phyloP scores from a whole-genome alignment of 2,888 invertebrate genomes.

The Anticlea derivata region DNA sequence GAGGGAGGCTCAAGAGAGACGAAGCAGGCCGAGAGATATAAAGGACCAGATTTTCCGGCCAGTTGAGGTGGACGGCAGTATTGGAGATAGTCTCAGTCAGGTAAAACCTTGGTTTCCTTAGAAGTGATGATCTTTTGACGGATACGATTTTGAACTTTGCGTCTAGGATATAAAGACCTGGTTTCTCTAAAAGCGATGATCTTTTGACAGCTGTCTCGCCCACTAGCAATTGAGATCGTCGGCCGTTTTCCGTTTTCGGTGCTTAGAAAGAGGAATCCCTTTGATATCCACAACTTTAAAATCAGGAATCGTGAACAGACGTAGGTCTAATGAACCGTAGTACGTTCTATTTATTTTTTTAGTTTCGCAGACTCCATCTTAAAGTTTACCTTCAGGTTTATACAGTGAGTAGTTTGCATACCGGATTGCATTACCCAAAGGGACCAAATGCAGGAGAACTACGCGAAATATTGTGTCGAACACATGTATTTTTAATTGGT shows the following conservation, averaged over 20 bases:
- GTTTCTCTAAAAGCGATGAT: too few species aligned
- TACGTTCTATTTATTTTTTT: slow-evolving; percentile 53
- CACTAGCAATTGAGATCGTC: too few species aligned
- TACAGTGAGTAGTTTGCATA: slow-evolving; percentile 53
- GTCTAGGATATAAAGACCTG: too few species aligned
- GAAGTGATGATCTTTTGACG: background rate
- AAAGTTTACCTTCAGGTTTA: slow-evolving; percentile 49
- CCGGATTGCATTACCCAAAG: slow-evolving; percentile 50
- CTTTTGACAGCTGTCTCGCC: too few species aligned
- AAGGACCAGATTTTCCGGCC: slow-evolving; percentile 69
- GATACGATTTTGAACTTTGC: too few species aligned
- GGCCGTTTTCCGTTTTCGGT: too few species aligned
- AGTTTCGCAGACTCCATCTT: slow-evolving; percentile 53
- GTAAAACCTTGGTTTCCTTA: slow-evolving; percentile 50
- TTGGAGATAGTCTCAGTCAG: slow-evolving; percentile 80
- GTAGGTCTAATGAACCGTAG: slow-evolving; percentile 64
- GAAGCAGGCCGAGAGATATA: slow-evolving; percentile 59
- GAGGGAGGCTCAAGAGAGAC: slow-evolving; percentile 71
- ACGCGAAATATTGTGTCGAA: slow-evolving; percentile 43
- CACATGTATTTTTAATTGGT: slow-evolving; percentile 37
- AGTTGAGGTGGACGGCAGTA: slow-evolving; percentile 72
- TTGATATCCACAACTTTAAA: slow-evolving; percentile 41
- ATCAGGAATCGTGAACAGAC: slow-evolving; percentile 49
- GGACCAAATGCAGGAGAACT: slow-evolving; percentile 35
- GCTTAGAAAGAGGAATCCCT: background rate